These are phyloP conservation scores for Micronisus gabar DNA, from an alignment of 2,113 vertebrate genomes.

Conservation along the genomic window DNA sequence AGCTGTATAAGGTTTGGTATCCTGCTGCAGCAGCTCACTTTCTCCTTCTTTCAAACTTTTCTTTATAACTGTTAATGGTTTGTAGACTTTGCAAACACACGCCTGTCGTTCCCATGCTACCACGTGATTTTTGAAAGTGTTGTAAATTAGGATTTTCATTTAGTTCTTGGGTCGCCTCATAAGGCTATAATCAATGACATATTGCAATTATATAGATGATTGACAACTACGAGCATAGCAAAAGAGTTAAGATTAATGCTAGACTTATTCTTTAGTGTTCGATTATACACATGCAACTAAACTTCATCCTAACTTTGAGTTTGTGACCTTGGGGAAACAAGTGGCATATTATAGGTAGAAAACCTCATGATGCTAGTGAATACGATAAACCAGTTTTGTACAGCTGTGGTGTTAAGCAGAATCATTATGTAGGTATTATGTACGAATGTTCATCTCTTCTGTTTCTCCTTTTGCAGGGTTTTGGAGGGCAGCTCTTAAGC, in stretches of 20 bases:
- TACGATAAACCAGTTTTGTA: not conserved
- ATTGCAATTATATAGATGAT: not conserved
- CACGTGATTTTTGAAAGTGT: not conserved
- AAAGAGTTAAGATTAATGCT: not conserved
- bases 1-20: not conserved
- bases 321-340: not conserved
- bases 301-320: not conserved
- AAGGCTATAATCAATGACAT: not conserved
- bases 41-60: not conserved
- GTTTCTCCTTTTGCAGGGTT: conserved; percentile 25
- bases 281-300: not conserved
- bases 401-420: not conserved
- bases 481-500: not conserved
- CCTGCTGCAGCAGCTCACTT: not conserved
- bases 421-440: not conserved
- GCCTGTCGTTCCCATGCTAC: not conserved
- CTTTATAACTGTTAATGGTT: not conserved
- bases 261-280: not conserved
- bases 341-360: not conserved
- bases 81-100: not conserved
- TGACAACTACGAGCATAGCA: not conserved
- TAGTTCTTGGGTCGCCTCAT: not conserved
- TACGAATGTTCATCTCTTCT: not conserved
- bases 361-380: not conserved
- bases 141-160: not conserved